Conservation (phyloP, 2,113 vertebrate genomes). For the Nipponia nippon region DNA sequence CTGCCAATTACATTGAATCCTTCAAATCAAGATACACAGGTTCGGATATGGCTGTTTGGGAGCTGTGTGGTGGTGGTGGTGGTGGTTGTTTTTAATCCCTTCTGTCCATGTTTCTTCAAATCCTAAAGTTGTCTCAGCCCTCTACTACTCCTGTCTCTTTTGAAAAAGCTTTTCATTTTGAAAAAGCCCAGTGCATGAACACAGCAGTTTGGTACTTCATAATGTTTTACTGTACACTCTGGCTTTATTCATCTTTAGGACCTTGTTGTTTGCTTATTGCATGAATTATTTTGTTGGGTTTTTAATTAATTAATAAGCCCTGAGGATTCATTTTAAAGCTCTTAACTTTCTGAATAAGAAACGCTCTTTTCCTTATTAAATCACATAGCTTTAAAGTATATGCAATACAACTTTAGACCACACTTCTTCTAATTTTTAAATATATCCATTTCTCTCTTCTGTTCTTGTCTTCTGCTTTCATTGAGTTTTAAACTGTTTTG, state of each 20-base stretch:
- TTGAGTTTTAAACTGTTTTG: background rate
- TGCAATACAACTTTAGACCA: background rate
- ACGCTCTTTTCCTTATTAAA: background rate
- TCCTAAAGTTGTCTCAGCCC: background rate
- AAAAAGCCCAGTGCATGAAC: background rate
- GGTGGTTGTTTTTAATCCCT: background rate
- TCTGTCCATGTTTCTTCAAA: background rate
- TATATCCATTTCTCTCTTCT: background rate
- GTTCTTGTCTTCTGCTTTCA: background rate
- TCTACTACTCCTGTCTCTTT: background rate
- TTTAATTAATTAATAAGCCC: background rate
- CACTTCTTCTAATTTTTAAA: background rate
- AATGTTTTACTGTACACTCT: background rate
- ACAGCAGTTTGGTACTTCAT: background rate
- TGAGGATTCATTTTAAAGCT: background rate
- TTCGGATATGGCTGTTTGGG: constrained; percentile 49
- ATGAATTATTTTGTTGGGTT: background rate
- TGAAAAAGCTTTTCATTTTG: background rate
- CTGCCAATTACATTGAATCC: constrained; percentile 89
- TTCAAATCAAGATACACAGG: constrained; percentile 96
- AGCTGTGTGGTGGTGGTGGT: background rate
- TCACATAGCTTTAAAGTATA: background rate
- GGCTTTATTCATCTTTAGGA: background rate
- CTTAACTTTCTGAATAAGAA: background rate
- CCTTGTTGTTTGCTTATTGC: background rate